A percentile compares a stretch with the other conserved stretches of the same genome.
Evolutionary conservation across 2,113 vertebrate species (phyloP).

Genomic region (Syngnathus typhle): DNA sequence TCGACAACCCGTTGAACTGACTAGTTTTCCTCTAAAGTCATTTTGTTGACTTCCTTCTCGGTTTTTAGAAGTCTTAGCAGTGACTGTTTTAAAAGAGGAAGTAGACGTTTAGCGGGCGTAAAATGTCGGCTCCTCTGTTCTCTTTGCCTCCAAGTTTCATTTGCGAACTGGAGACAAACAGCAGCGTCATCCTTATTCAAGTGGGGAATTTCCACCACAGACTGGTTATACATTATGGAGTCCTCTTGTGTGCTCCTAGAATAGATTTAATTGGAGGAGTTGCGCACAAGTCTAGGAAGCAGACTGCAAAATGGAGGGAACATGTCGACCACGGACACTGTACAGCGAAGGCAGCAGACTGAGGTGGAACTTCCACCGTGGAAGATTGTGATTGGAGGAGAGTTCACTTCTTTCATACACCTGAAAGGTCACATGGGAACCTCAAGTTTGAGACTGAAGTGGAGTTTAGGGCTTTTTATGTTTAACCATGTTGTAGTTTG

Average conservation of each 20-base stretch:
- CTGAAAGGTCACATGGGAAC: slow-evolving; percentile 62
- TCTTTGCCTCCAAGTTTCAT: slow-evolving; percentile 8
- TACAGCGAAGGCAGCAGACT: slow-evolving; percentile 55
- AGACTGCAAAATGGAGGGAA: slow-evolving; percentile 61
- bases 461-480: slow-evolving; percentile 23
- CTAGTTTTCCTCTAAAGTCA: slow-evolving; percentile 1
- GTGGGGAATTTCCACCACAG: slow-evolving; percentile 1
- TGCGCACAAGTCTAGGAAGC: slow-evolving; percentile 1
- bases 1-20: slow-evolving; percentile 42
- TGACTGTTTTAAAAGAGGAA: slow-evolving; percentile 19
- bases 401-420: slow-evolving; percentile 64
- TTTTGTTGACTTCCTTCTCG: slow-evolving; percentile 19
- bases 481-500: neutral
- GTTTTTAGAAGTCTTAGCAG: slow-evolving; percentile 26
- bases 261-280: slow-evolving; percentile 4
- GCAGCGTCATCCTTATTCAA: slow-evolving; percentile 18
- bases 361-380: no score
- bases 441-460: slow-evolving; percentile 19
- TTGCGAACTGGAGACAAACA: slow-evolving; percentile 19
- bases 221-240: neutral
- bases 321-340: slow-evolving; percentile 56
- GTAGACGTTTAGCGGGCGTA: slow-evolving; percentile 31
- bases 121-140: slow-evolving; percentile 63
- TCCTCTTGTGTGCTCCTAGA: neutral
- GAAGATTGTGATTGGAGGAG: slow-evolving; percentile 73